Evolutionary conservation across 2,797 vertebrate genomes (phyloP).

Genomic region (Falco rusticolus): DNA sequence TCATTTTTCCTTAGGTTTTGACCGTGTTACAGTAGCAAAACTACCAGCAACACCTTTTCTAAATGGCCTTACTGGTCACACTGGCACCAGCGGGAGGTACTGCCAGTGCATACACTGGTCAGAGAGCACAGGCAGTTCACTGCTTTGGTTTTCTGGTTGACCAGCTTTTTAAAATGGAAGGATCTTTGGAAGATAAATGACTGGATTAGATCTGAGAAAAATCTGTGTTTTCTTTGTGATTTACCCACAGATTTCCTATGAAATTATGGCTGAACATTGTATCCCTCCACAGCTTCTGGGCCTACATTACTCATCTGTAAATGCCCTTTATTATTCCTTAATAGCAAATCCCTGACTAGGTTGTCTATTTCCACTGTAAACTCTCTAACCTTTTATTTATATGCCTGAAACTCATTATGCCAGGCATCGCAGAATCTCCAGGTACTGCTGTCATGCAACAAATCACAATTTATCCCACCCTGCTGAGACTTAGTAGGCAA

Average conservation of each 20-base stretch:
- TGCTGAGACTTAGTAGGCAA: background rate
- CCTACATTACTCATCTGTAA: background rate
- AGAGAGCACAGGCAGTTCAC: background rate
- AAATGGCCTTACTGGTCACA: constrained; percentile 12
- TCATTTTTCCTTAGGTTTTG: background rate
- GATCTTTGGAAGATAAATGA: background rate
- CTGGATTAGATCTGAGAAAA: background rate
- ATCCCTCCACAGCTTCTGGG: background rate
- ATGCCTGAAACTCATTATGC: background rate
- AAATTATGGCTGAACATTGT: background rate
- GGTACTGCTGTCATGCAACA: background rate
- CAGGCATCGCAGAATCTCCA: background rate
- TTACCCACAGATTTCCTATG: background rate
- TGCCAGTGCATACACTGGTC: background rate
- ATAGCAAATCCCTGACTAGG: background rate
- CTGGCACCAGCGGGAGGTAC: background rate
- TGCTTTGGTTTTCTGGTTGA: background rate
- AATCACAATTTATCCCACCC: background rate
- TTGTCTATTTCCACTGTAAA: background rate
- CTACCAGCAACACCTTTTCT: background rate
- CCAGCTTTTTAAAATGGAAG: background rate
- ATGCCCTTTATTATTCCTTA: background rate
- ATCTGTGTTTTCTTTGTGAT: background rate
- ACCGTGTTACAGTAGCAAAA: background rate
- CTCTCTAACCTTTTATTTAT: background rate